phyloP scores from a whole-genome alignment of 2,888 invertebrate species.

The Scotopteryx bipunctaria region DNA sequence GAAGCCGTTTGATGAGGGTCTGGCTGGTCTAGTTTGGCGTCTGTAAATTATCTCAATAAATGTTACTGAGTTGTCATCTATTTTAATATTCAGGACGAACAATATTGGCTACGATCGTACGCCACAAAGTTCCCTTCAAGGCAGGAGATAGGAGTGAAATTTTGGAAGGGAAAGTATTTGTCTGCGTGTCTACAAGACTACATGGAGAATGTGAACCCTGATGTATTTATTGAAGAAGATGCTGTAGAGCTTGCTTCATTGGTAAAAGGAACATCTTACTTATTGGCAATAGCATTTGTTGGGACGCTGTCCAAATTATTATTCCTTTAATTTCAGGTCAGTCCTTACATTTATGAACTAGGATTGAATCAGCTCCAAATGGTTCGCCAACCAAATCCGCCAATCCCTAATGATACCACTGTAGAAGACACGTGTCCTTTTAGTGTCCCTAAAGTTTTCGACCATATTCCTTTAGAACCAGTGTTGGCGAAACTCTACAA shows the following conservation, averaged over 20 bases:
- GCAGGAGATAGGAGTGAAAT: constrained; percentile 69
- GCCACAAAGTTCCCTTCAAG: constrained; percentile 63
- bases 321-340: constrained; percentile 54
- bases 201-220: constrained; percentile 69
- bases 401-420: constrained; percentile 50
- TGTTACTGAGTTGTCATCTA: constrained; percentile 32
- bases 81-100: constrained; percentile 76
- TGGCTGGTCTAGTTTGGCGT: constrained; percentile 11
- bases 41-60: constrained; percentile 9
- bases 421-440: constrained; percentile 66
- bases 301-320: too few relatives aligned
- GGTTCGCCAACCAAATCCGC: constrained; percentile 75
- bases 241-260: constrained; percentile 64
- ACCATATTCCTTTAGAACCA: constrained; percentile 84
- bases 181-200: constrained; percentile 73
- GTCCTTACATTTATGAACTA: constrained; percentile 79
- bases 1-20: constrained; percentile 20
- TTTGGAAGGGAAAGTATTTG: constrained; percentile 85
- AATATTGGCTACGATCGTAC: constrained; percentile 85
- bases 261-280: too few relatives aligned
- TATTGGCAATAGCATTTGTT: too few relatives aligned
- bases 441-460: constrained; percentile 68
- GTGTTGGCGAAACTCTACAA: constrained; percentile 79
- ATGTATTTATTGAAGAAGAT: constrained; percentile 70
- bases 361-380: constrained; percentile 79